A percentile compares a stretch with the other conserved stretches of the same genome.
These are phyloP conservation scores for Sthenelais limicola DNA, from an alignment of 2,888 invertebrate genomes.

Conservation along the genomic window DNA sequence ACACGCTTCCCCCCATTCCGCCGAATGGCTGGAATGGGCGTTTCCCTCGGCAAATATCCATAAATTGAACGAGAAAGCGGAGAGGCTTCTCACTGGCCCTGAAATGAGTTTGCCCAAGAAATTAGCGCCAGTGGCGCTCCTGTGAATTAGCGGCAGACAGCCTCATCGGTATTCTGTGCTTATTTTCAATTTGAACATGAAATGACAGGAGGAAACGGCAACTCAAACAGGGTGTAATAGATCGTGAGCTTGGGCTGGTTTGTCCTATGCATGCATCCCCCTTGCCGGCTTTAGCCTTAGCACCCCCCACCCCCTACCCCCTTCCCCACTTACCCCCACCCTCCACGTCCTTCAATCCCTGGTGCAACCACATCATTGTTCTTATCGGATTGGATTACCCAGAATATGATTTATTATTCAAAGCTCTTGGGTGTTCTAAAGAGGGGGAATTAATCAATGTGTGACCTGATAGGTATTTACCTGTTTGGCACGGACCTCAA, in stretches of 20 bases:
- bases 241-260: too few relatives aligned
- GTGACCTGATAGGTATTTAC: too few relatives aligned
- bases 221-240: slow-evolving; percentile 37
- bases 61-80: slow-evolving; percentile 3
- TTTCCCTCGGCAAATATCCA: slow-evolving; percentile 21
- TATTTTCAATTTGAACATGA: slow-evolving; percentile 29
- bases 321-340: neutral
- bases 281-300: too few relatives aligned
- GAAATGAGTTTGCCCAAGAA: slow-evolving; percentile 27
- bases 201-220: neutral
- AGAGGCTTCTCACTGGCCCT: neutral
- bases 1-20: slow-evolving; percentile 24
- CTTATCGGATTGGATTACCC: slow-evolving; percentile 9
- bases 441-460: too few relatives aligned
- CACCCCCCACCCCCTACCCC: neutral
- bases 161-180: slow-evolving; percentile 31
- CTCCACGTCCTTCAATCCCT: neutral
- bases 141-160: neutral
- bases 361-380: too few relatives aligned
- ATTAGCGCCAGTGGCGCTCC: neutral
- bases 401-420: slow-evolving; percentile 24
- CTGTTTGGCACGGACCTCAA: too few relatives aligned
- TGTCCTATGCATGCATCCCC: too few relatives aligned
- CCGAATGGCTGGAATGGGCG: neutral
- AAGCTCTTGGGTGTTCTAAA: too few relatives aligned